phyloP scores from a whole-genome alignment of 2,113 vertebrate genomes.

The Percina caprodes region DNA sequence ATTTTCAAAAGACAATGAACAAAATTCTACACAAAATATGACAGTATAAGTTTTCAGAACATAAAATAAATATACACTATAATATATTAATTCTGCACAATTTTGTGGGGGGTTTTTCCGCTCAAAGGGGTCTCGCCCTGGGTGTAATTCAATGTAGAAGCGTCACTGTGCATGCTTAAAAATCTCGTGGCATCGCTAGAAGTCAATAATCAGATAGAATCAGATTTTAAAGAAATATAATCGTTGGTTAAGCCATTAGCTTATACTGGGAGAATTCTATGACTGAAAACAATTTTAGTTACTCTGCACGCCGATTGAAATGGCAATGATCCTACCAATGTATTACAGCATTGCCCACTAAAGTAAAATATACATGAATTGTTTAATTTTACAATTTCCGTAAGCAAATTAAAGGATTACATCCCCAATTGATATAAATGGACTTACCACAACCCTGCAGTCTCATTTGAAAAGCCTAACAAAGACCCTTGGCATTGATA shows the following conservation, averaged over 20 bases:
- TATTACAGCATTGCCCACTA: not conserved
- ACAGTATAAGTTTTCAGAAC: too few species aligned
- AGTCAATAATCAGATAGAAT: too few species aligned
- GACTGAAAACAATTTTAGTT: not conserved
- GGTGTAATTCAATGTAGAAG: too few species aligned
- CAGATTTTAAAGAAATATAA: too few species aligned
- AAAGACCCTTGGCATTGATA: conserved; percentile 40
- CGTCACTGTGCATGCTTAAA: too few species aligned
- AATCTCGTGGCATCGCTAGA: too few species aligned
- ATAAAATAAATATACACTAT: too few species aligned
- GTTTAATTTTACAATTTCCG: conserved; percentile 2
- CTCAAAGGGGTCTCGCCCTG: too few species aligned
- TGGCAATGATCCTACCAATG: not conserved
- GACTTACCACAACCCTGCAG: conserved; percentile 1
- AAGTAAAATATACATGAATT: not conserved
- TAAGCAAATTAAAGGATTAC: conserved; percentile 16
- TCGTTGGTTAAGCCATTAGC: not conserved
- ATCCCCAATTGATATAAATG: conserved; percentile 3
- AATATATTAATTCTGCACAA: too few species aligned
- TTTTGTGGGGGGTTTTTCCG: too few species aligned
- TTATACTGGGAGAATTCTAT: not conserved
- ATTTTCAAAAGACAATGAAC: too few species aligned
- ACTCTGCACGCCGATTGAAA: not conserved
- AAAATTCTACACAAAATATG: too few species aligned
- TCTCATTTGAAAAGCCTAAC: conserved; percentile 38